Conservation (phyloP, 1,140 invertebrate species). For the Solenopsis invicta region DNA sequence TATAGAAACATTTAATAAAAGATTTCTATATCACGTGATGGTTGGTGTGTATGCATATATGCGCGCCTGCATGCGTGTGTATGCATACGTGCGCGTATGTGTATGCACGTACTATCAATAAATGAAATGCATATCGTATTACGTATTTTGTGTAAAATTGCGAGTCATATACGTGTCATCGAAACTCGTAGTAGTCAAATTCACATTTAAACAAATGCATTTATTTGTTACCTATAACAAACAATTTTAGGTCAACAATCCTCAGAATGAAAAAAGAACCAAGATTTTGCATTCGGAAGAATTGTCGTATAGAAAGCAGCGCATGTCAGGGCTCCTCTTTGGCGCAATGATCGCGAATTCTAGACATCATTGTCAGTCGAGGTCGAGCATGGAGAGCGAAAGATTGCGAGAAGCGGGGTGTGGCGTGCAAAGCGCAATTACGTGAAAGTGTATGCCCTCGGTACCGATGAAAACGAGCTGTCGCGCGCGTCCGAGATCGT, state of each 20-base stretch:
- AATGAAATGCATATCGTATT: not conserved
- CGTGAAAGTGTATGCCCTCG: slow-evolving; percentile 74
- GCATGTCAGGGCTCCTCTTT: not conserved
- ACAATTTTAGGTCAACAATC: too few relatives aligned
- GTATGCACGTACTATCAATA: not conserved
- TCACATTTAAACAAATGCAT: not conserved
- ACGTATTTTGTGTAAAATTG: not conserved
- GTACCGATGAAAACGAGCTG: slow-evolving; percentile 64
- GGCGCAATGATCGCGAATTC: slow-evolving; percentile 10
- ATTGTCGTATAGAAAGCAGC: not conserved
- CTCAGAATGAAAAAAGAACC: not conserved
- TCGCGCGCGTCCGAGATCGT: slow-evolving; percentile 10
- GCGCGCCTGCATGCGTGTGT: too few relatives aligned
- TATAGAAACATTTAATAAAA: not conserved
- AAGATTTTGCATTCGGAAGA: not conserved
- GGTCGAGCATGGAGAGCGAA: slow-evolving; percentile 50
- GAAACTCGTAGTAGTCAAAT: not conserved
- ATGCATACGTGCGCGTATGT: too few relatives aligned
- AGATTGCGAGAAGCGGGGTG: slow-evolving; percentile 72
- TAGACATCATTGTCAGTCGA: slow-evolving; percentile 44
- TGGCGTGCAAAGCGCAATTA: slow-evolving; percentile 82
- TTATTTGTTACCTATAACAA: not conserved
- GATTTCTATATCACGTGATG: not conserved
- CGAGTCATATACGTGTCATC: not conserved
- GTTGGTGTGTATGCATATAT: not conserved